A percentile compares a stretch with the other conserved stretches of the same genome.
Conservation (phyloP, 2,113 vertebrate genomes). For the Siniperca chuatsi region DNA sequence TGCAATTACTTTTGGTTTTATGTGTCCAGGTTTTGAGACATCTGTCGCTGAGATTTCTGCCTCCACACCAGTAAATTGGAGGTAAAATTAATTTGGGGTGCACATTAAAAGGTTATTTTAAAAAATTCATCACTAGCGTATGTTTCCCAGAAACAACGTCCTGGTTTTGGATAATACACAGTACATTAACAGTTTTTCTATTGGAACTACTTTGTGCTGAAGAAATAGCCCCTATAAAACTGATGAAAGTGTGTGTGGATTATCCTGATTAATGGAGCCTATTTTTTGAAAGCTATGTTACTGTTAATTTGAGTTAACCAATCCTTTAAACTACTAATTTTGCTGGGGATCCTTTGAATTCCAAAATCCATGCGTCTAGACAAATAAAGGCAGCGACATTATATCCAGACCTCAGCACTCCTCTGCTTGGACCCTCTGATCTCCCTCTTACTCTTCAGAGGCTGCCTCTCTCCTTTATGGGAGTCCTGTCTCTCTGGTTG, state of each 20-base stretch:
- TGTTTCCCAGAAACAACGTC: not conserved
- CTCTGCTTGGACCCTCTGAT: constrained; percentile 68
- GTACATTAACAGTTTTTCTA: not conserved
- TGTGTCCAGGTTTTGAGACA: not conserved
- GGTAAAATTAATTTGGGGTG: not conserved
- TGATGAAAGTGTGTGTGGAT: not conserved
- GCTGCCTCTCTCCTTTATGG: constrained; percentile 47
- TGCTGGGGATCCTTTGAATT: not conserved
- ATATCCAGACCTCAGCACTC: constrained; percentile 84
- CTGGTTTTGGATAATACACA: not conserved
- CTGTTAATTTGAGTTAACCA: not conserved
- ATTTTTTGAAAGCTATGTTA: not conserved
- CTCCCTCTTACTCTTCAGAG: constrained; percentile 62
- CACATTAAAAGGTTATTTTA: not conserved
- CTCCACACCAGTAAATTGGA: too few species aligned
- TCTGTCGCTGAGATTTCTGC: not conserved
- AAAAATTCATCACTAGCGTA: not conserved
- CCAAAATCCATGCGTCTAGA: not conserved
- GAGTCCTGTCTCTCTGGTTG: constrained; percentile 34
- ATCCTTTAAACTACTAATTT: not conserved
- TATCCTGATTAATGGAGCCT: not conserved
- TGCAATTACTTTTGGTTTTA: not conserved
- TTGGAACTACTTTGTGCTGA: not conserved
- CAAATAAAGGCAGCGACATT: not conserved
- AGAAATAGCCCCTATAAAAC: not conserved